Base-by-base conservation (phyloP, 2,888 invertebrate genomes). In the Cyclophora albipunctata region DNA sequence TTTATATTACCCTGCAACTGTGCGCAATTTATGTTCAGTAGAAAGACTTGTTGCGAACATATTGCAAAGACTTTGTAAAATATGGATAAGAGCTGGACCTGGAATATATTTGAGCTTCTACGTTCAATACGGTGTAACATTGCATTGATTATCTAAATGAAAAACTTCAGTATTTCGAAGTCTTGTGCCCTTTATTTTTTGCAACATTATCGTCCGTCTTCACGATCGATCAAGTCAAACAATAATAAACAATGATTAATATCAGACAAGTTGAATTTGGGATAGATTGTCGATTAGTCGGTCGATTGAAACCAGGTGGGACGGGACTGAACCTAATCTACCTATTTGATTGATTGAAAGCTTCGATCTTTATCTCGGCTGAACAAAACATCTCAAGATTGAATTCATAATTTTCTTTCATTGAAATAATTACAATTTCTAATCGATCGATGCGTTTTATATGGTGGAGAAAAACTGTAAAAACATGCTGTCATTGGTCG, bases 11-110 rank as follows among this genome's bases (percentile, higher is more conserved):
- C 66, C 62, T 64, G 73, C 71, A 72, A 72, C 71, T 68, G 68
- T 66, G 46, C 56, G 69, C 76, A 77, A 82, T 83, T 84, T 84
- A 84, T 82, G 77, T 68, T 62, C 66, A 59, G 62, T 62, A 63
- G 52, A 56, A 47, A 47, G 53, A 59, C 51, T 54, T 60, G 58
- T 50, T 51, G 57, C 53, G 50, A 55, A 45, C 42, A 49, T 51
- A 34, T 45, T 45, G 46, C 48, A 42, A 42, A 45, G 34, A 46
- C 40, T 7, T 4, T 45, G 6, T 45, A 37, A 45, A 45, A 48
- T 41, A 40, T 7, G 7, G 7, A 20, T 33, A 40, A 41, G 6
- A 40, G n/a, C 37, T 33, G 40, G 6, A 48, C 34, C 46, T 34
- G 3, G 34, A 7, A 47, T 45, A 45, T 37, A 45, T 45, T 6